Conservation (phyloP, 2,797 vertebrate species). For the Phoxinus dragarum region DNA sequence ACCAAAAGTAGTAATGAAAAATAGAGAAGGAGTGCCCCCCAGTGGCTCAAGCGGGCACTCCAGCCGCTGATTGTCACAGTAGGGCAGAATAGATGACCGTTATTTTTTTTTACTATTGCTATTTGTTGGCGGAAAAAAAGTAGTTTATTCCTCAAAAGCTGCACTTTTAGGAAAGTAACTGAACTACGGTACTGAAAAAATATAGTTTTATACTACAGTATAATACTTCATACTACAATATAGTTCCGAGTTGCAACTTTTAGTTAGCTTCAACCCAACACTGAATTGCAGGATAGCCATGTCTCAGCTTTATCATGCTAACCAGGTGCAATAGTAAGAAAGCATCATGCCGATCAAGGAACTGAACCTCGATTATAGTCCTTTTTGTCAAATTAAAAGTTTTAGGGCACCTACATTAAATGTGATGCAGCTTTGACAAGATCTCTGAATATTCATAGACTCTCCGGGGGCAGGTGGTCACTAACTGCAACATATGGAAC, state of each 20-base stretch:
- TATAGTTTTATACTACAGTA: neutral
- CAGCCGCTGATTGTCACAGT: too few species aligned
- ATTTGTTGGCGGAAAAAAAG: neutral
- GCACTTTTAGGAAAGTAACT: neutral
- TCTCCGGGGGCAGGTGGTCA: slow-evolving; percentile 32
- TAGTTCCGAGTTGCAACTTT: neutral
- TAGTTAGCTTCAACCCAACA: neutral
- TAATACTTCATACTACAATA: neutral
- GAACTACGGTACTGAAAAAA: neutral
- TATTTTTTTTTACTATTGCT: neutral
- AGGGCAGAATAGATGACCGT: neutral
- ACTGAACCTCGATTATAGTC: neutral
- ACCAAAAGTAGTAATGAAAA: too few species aligned
- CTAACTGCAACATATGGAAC: slow-evolving; percentile 47
- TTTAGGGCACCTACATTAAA: neutral
- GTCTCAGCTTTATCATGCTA: neutral
- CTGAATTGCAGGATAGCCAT: neutral
- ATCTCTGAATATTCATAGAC: slow-evolving; percentile 27
- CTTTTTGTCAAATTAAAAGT: slow-evolving; percentile 2
- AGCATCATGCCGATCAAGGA: neutral
- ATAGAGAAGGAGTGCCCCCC: too few species aligned
- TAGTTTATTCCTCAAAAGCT: neutral
- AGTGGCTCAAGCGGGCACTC: too few species aligned
- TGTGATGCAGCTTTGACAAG: neutral
- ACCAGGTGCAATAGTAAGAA: neutral